Percentiles rank a stretch among this genome's conserved stretches.
phyloP scores from a whole-genome alignment of 2,888 invertebrate species.

The Lepidonotus clava region DNA sequence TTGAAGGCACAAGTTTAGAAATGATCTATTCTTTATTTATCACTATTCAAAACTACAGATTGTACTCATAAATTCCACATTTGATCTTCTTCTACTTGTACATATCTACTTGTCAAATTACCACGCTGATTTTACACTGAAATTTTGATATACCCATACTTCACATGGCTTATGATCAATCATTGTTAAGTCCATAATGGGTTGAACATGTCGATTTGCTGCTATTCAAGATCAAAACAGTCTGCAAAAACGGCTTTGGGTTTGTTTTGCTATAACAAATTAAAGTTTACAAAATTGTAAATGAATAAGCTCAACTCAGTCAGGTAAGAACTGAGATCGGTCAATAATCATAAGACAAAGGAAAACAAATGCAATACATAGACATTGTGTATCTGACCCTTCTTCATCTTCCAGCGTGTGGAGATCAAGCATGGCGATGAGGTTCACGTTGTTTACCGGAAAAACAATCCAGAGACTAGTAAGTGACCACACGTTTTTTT shows the following conservation, averaged over 20 bases:
- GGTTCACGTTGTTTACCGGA: slow-evolving; percentile 76
- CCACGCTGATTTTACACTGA: no score
- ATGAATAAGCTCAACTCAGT: not conserved
- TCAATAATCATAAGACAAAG: not conserved
- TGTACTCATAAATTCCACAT: not conserved
- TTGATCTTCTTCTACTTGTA: not conserved
- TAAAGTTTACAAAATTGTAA: not conserved
- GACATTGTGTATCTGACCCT: not conserved
- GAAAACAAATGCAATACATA: not conserved
- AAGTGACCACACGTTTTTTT: slow-evolving; percentile 62
- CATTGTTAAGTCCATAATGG: no score
- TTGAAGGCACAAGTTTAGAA: no score
- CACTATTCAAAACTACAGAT: not conserved
- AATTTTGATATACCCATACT: no score
- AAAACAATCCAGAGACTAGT: slow-evolving; percentile 72
- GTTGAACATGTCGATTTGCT: no score
- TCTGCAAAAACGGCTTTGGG: not conserved
- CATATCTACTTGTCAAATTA: not conserved
- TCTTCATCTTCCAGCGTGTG: slow-evolving; percentile 65
- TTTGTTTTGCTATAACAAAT: not conserved
- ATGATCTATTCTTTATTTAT: not conserved
- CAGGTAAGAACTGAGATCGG: not conserved
- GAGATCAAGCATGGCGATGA: slow-evolving; percentile 76
- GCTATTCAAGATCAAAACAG: not conserved
- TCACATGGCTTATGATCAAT: no score